Evolutionary conservation across 64 coral and sea anemone genomes (phyloP).

Genomic region (Stichodactyla helianthus): DNA sequence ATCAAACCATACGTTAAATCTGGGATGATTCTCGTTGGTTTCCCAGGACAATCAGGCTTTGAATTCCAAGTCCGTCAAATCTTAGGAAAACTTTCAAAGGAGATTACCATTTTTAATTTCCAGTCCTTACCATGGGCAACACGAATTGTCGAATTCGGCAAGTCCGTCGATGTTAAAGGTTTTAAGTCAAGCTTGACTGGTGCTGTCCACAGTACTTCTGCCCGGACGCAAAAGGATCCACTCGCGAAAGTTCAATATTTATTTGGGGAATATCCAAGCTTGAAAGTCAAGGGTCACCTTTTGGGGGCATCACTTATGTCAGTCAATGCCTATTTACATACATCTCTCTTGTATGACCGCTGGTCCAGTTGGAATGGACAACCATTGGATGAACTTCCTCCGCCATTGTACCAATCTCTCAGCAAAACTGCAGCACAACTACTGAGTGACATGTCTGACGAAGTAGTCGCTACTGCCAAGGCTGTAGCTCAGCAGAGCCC

Average conservation of each 20-base stretch:
- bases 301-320: constrained; percentile 24
- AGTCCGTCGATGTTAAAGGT: constrained; percentile 28
- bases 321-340: constrained; percentile 30
- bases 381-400: constrained; percentile 10
- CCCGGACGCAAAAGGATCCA: constrained; percentile 14
- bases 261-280: constrained; percentile 12
- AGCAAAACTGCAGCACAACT: constrained; percentile 20
- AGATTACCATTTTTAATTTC: constrained; percentile 48
- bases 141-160: constrained; percentile 41
- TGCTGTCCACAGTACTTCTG: constrained; percentile 1
- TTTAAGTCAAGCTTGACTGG: constrained; percentile 29
- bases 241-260: constrained; percentile 4
- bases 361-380: constrained; percentile 46
- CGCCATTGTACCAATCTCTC: constrained; percentile 33
- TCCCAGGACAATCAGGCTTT: constrained; percentile 56
- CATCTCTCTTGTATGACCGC: constrained; percentile 26
- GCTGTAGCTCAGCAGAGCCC: constrained; percentile 11
- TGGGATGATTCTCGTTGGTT: constrained; percentile 52
- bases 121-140: constrained; percentile 73
- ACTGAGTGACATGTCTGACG: constrained; percentile 26
- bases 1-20: constrained; percentile 46
- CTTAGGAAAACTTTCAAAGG: constrained; percentile 16
- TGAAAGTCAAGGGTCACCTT: constrained; percentile 35
- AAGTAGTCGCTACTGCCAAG: background rate
- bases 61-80: constrained; percentile 60